Percentiles rank a stretch among this genome's conserved stretches.
These are phyloP conservation scores for Euphydryas editha DNA, from an alignment of 2,888 invertebrate species.

Conservation along the genomic window DNA sequence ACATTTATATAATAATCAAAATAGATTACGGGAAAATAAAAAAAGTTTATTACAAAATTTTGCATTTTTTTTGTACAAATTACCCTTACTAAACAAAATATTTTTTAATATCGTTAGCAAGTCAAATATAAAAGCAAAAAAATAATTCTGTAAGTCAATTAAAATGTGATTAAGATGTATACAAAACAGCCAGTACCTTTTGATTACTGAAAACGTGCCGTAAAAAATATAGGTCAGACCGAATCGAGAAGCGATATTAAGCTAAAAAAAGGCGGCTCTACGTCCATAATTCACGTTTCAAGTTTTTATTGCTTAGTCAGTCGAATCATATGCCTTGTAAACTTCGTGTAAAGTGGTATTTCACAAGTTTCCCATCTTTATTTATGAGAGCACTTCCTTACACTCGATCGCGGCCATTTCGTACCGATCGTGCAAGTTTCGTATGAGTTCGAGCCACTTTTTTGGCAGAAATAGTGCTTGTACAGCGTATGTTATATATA, in stretches of 20 bases:
- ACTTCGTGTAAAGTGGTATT: conserved; percentile 55
- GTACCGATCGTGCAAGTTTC: conserved; percentile 36
- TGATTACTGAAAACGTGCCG: not conserved
- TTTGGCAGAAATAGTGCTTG: conserved; percentile 40
- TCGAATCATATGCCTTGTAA: conserved; percentile 64
- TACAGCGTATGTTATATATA: conserved; percentile 30
- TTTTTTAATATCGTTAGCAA: not conserved
- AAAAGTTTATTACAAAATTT: no score
- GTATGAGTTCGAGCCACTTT: conserved; percentile 34
- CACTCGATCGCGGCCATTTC: conserved; percentile 55
- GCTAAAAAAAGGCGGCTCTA: conserved; percentile 25
- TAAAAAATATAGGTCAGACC: conserved; percentile 19
- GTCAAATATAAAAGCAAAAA: not conserved
- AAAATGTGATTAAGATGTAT: not conserved
- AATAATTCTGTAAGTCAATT: not conserved
- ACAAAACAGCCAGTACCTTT: not conserved
- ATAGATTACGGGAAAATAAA: no score
- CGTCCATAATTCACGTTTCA: conserved; percentile 41
- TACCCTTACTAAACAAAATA: no score
- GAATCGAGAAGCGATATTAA: conserved; percentile 15
- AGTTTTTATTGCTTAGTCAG: conserved; percentile 71
- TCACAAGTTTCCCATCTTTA: conserved; percentile 63
- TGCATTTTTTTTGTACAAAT: no score
- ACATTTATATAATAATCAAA: no score
- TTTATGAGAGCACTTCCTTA: conserved; percentile 69